A percentile compares a stretch with the other conserved stretches of the same genome.
Conservation (phyloP, 2,888 invertebrate species). For the Sphaerophoria rueppellii region DNA sequence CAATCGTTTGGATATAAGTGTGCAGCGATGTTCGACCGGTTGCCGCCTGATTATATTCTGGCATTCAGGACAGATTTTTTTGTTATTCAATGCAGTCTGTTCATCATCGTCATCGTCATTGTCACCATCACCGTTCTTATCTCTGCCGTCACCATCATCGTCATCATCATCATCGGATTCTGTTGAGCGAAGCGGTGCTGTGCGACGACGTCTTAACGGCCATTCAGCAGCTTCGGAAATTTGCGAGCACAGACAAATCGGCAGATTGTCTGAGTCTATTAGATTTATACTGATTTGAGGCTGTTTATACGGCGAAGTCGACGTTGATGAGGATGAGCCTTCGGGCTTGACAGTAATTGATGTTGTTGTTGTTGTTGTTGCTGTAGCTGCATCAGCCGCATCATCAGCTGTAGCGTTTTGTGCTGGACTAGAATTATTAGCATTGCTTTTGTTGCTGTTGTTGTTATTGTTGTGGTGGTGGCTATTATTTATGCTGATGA, state of each 20-base stretch:
- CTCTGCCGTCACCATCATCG: conserved; percentile 39
- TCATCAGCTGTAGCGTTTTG: conserved; percentile 37
- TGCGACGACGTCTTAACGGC: conserved; percentile 55
- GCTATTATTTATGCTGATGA: conserved; percentile 66
- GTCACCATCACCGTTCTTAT: conserved; percentile 20
- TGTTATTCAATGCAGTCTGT: conserved; percentile 35
- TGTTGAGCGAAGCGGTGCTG: conserved; percentile 59
- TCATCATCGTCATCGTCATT: conserved; percentile 50
- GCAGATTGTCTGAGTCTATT: conserved; percentile 83
- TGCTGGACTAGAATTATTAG: conserved; percentile 69
- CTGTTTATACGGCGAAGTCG: conserved; percentile 58
- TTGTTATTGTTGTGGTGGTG: conserved; percentile 15
- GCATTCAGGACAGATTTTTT: conserved; percentile 78
- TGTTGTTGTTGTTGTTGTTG: neutral
- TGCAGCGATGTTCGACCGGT: conserved; percentile 77
- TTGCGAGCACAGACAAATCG: conserved; percentile 79
- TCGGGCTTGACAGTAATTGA: conserved; percentile 44
- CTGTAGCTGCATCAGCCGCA: conserved; percentile 15
- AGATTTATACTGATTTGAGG: conserved; percentile 81
- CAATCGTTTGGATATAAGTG: conserved; percentile 79
- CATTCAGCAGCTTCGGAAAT: conserved; percentile 69
- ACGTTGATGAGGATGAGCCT: conserved; percentile 54
- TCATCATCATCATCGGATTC: conserved; percentile 59
- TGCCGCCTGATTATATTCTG: conserved; percentile 79
- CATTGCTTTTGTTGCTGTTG: conserved; percentile 48